phyloP scores from a whole-genome alignment of 2,113 vertebrate species.

The Empidonax alnorum region DNA sequence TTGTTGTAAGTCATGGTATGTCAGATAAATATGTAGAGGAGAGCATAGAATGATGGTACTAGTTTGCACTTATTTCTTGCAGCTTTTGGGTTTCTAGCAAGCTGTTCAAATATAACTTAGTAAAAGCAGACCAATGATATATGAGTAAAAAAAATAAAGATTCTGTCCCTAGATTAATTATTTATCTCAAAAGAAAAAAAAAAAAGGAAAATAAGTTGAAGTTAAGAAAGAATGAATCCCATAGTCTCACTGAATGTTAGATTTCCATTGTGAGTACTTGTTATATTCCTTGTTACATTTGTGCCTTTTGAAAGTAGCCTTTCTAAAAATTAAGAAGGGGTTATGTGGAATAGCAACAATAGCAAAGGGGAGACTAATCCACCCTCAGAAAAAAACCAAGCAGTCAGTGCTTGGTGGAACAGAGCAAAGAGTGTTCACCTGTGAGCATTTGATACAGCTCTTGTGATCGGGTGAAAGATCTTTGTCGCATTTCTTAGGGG shows the following conservation, averaged over 20 bases:
- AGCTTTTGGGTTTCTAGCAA: background rate
- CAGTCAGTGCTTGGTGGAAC: background rate
- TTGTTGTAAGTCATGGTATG: background rate
- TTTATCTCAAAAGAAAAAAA: background rate
- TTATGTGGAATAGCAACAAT: background rate
- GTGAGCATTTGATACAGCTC: background rate
- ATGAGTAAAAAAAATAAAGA: background rate
- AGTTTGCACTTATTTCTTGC: background rate
- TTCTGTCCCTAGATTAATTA: background rate
- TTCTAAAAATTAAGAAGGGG: background rate
- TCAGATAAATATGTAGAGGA: background rate
- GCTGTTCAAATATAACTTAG: background rate
- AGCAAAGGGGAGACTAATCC: background rate
- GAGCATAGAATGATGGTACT: background rate
- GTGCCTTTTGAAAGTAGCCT: background rate
- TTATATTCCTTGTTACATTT: background rate
- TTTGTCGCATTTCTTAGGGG: background rate
- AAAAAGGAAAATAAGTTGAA: background rate
- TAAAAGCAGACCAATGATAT: background rate
- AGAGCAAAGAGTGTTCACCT: background rate
- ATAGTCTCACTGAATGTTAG: background rate
- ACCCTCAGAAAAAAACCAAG: background rate
- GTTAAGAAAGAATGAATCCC: background rate
- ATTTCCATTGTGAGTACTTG: background rate
- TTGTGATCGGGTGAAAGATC: background rate